Conservation (phyloP, 1,140 invertebrate species). For the Leptinotarsa texana region DNA sequence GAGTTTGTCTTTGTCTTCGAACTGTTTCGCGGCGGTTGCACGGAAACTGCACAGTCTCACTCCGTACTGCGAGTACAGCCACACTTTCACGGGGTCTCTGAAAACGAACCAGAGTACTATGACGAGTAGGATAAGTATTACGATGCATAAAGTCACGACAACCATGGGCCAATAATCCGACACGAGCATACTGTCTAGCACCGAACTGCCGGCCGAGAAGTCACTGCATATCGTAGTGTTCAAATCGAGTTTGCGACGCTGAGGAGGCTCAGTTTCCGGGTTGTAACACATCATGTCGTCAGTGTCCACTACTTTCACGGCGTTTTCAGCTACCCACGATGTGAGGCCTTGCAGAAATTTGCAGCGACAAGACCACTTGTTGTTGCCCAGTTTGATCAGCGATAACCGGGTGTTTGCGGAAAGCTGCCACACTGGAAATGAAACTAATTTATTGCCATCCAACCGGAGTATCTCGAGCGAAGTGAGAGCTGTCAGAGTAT, state of each 20-base stretch:
- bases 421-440: constrained; percentile 84
- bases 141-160: constrained; percentile 74
- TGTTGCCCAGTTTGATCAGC: constrained; percentile 75
- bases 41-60: constrained; percentile 72
- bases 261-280: constrained; percentile 71
- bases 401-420: constrained; percentile 70
- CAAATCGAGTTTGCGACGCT: constrained; percentile 75
- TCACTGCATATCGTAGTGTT: constrained; percentile 82
- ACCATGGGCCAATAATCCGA: constrained; percentile 85
- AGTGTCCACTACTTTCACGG: constrained; percentile 76
- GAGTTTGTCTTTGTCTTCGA: constrained; percentile 79
- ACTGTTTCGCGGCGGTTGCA: constrained; percentile 58
- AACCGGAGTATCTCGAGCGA: constrained; percentile 80
- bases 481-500: constrained; percentile 75
- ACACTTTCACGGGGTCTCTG: constrained; percentile 80
- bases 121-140: constrained; percentile 72
- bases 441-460: constrained; percentile 81
- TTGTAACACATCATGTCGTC: constrained; percentile 80
- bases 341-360: constrained; percentile 85
- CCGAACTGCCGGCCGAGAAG: constrained; percentile 79
- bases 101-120: constrained; percentile 81
- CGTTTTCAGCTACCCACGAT: constrained; percentile 80
- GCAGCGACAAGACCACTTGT: constrained; percentile 89
- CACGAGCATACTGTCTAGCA: constrained; percentile 80
- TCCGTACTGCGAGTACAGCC: constrained; percentile 86